phyloP scores from a whole-genome alignment of 2,888 invertebrate species.

The Drosophila differens region DNA sequence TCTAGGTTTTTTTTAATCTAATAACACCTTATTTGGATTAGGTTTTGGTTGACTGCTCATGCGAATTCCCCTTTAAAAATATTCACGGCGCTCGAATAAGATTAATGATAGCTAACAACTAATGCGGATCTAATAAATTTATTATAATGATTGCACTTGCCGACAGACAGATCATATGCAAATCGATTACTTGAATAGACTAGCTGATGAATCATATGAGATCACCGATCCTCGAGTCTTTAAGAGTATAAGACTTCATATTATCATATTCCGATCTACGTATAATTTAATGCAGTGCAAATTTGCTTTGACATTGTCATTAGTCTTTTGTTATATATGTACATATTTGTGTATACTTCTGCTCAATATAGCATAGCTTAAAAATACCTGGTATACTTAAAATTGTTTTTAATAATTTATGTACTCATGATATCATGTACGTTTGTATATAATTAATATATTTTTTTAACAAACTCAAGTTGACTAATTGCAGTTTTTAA shows the following conservation, averaged over 20 bases:
- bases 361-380: not conserved
- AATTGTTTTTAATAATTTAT: not conserved
- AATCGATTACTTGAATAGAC: not conserved
- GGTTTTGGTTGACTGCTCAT: constrained; percentile 27
- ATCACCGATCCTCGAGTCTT: not conserved
- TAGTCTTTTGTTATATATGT: not conserved
- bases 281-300: constrained; percentile 11
- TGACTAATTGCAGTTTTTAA: not conserved
- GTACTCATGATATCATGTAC: not conserved
- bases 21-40: constrained; percentile 15
- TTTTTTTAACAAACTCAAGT: not conserved
- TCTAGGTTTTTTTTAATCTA: not conserved
- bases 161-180: not conserved
- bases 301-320: not conserved
- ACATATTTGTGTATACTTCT: not conserved
- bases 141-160: not conserved
- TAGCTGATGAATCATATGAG: constrained; percentile 4
- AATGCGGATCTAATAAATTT: not conserved
- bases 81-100: constrained; percentile 7
- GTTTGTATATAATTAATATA: not conserved
- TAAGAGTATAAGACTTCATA: not conserved
- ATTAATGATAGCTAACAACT: not conserved
- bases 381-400: not conserved
- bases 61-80: constrained; percentile 19
- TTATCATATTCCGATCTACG: not conserved